A percentile compares a stretch with the other conserved stretches of the same genome.
Conservation (phyloP, 2,888 invertebrate genomes). For the Griposia aprilina region DNA sequence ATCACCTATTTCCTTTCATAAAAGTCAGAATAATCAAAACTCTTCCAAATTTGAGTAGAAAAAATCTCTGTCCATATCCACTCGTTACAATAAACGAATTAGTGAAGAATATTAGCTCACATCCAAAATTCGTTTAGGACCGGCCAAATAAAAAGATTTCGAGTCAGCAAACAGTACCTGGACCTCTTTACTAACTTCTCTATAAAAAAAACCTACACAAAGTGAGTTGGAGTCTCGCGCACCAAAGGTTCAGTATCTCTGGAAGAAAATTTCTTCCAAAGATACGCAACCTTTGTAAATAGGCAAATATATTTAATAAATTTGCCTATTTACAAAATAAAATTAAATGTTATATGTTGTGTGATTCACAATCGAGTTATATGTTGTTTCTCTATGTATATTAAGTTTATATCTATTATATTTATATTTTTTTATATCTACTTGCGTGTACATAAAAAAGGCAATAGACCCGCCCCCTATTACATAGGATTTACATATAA, state of each 20-base stretch:
- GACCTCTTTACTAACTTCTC: conserved; percentile 45
- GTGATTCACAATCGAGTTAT: not conserved
- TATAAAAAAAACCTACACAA: conserved; percentile 29
- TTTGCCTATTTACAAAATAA: not conserved
- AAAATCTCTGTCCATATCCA: conserved; percentile 21
- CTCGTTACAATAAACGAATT: conserved; percentile 50
- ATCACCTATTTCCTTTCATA: conserved; percentile 5
- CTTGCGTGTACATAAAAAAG: too few relatives aligned
- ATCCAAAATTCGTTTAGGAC: conserved; percentile 51
- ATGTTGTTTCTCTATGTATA: not conserved
- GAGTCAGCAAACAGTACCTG: conserved; percentile 50
- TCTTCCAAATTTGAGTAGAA: conserved; percentile 26
- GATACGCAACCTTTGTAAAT: too few relatives aligned
- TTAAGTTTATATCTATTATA: too few relatives aligned
- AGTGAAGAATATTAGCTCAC: conserved; percentile 36
- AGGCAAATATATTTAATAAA: too few relatives aligned
- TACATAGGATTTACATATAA: too few relatives aligned
- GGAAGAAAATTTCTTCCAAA: too few relatives aligned
- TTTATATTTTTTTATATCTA: too few relatives aligned
- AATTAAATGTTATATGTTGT: not conserved
- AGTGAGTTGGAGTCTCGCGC: fast-evolving
- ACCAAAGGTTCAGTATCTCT: conserved; percentile 4
- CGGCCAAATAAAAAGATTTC: conserved; percentile 53
- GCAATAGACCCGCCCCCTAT: too few relatives aligned
- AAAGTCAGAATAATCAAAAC: conserved; percentile 23